Base-by-base conservation (phyloP, 1,140 invertebrate species). In the Rhagoletis pomonella region DNA sequence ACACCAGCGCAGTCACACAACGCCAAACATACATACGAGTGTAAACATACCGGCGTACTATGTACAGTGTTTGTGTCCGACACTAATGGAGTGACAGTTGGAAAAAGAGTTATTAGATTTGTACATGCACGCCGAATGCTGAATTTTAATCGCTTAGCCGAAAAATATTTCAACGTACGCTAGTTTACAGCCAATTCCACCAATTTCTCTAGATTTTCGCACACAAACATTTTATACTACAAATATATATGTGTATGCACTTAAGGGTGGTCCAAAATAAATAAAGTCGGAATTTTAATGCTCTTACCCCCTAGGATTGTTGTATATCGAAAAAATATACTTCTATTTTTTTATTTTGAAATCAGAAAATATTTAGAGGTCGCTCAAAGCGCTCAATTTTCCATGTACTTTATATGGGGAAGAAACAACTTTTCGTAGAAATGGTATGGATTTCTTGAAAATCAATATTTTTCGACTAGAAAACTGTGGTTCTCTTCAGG, bases 51-150 rank as follows among this genome's bases (percentile, higher is more conserved):
- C 10, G 1, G 10, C 47, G 1, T 44, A 60, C 9, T 14, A 67
- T 29, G 7, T 1, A 29, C 7, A 12, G 7, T 87, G 4, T 58
- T 42, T 85, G 81, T 85, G 17, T 87, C 50, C 88, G 87, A 65
- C 86, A 89, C 90, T 91, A 91, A 92, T 91, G 89, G 89, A 90
- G 89, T 91, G 90, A 92, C 90, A 91, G 89, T 91, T 90, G 89
- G 89, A 85, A 50, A 81, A 92, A 89, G 90, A 92, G 90, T 91
- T 92, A 92, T 92, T 92, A 90, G 90, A 91, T 92, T 91, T 91
- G 87, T 88, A 89, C 90, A 91, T 92, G 91, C 90, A 90, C 85
- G 73, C 65, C 85, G 90, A 89, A 90, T 55, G 44, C 47, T 81
- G 73, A 81, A 81, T 88, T 89, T 88, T 87, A 88, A 90, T 89